Base-by-base conservation (phyloP, 2,888 invertebrate species). In the Mystacides longicornis region DNA sequence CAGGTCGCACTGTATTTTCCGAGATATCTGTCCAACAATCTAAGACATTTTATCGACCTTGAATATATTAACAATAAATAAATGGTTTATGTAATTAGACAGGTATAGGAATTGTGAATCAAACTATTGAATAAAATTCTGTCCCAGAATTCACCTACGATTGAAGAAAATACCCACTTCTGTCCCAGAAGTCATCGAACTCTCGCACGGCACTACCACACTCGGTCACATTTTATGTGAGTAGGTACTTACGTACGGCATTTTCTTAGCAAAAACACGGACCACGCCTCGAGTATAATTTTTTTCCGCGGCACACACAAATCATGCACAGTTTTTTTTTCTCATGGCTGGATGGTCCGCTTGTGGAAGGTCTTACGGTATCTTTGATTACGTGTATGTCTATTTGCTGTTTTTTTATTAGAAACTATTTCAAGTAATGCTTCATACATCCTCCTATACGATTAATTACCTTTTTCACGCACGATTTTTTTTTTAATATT, bases 131-230 rank as follows among this genome's bases (percentile, higher is more conserved):
- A n/a, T n/a, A n/a, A n/a, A n/a, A n/a, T n/a, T n/a, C n/a, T n/a
- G n/a, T n/a, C n/a, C n/a, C n/a, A n/a, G n/a, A n/a, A n/a, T n/a
- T n/a, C n/a, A n/a, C n/a, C n/a, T n/a, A n/a, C n/a, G n/a, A 14
- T 14, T 37, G n/a, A n/a, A n/a, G n/a, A 3, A 37, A 37, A 14
- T 14, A 37, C 3, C 4, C 16, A n/a, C 37, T 37, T 3, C 14
- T 37, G 37, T 16, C 37, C 37, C 37, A 37, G 37, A 37, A 37
- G 37, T 37, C 37, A 37, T 37, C 37, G 37, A 37, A 37, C 37
- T 37, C 16, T 14, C 7, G 3, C 37, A 37, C 37, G 7, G 4
- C n/a, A 14, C 16, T 37, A 7, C 11, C 5, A 27, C 27, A 27
- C 5, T 11, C 27, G 11, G 27, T 11, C 27, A 7, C 14, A 14